Percentiles rank a stretch among this genome's conserved stretches.
phyloP scores from a whole-genome alignment of 2,888 invertebrate species.

The Xestia sexstrigata region DNA sequence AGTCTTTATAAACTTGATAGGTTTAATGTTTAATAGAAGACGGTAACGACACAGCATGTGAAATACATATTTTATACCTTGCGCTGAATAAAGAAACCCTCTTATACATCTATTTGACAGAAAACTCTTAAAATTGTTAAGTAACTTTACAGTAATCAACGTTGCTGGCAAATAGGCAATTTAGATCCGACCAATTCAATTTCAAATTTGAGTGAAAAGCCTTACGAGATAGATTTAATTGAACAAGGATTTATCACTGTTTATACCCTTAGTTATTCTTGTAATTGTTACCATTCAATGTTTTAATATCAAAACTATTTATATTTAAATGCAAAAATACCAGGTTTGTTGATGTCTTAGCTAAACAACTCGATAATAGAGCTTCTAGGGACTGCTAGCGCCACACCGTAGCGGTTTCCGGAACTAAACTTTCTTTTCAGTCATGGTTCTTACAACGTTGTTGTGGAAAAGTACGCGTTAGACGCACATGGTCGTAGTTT shows the following conservation, averaged over 20 bases:
- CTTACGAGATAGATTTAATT: conserved; percentile 23
- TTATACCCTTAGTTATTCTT: not conserved
- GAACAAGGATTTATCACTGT: conserved; percentile 18
- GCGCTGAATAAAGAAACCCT: not conserved
- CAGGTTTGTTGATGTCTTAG: not conserved
- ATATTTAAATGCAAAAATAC: not conserved
- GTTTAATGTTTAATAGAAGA: not conserved
- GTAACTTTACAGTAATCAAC: conserved; percentile 10
- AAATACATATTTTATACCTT: not conserved
- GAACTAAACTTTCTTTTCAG: conserved; percentile 40
- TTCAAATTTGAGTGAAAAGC: conserved; percentile 8
- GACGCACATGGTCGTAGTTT: conserved; percentile 32
- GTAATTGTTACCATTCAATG: not conserved
- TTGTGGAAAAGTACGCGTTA: conserved; percentile 42
- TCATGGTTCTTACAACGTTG: conserved; percentile 8
- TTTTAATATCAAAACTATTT: not conserved
- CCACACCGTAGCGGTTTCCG: conserved; percentile 47
- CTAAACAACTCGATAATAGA: not conserved
- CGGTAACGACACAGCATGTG: not conserved
- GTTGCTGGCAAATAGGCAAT: conserved; percentile 27
- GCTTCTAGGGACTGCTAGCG: conserved; percentile 34
- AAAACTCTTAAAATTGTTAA: not conserved
- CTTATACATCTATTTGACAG: not conserved
- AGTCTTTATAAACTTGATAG: not conserved
- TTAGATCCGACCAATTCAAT: conserved; percentile 24